These are phyloP conservation scores for Rattus rattus DNA, from an alignment of 2,113 vertebrate species.

Conservation along the genomic window DNA sequence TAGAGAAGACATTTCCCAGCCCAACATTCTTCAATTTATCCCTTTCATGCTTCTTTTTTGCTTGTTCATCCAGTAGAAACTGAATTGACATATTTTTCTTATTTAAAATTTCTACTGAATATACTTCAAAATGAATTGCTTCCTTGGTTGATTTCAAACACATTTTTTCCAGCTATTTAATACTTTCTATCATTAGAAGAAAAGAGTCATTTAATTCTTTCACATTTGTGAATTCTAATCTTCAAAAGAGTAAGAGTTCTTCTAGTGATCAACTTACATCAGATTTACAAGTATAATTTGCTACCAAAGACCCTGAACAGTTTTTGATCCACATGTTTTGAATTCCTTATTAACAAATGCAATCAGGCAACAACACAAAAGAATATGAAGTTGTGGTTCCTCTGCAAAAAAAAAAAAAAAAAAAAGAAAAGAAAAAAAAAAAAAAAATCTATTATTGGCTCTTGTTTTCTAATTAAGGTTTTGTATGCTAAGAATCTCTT, in stretches of 20 bases:
- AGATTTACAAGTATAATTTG: conserved; percentile 83
- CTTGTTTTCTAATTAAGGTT: too few relatives aligned
- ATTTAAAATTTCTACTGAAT: conserved; percentile 77
- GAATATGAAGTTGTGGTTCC: conserved; percentile 55
- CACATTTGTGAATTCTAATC: conserved; percentile 74
- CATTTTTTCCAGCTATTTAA: conserved; percentile 68
- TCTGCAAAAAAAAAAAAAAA: conserved; percentile 75
- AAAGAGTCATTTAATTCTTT: conserved; percentile 75
- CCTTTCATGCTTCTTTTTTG: conserved; percentile 23
- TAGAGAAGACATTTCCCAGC: conserved; percentile 28
- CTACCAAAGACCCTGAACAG: conserved; percentile 69
- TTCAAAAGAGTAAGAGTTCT: conserved; percentile 77
- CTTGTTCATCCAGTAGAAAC: conserved; percentile 48
- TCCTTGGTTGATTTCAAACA: conserved; percentile 76
- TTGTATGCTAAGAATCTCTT: conserved; percentile 77
- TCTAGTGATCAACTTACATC: conserved; percentile 75
- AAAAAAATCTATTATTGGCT: too few relatives aligned
- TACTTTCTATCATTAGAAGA: conserved; percentile 67
- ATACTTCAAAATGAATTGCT: conserved; percentile 78
- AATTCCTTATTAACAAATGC: conserved; percentile 77
- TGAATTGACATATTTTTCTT: conserved; percentile 63
- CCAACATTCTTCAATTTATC: not conserved
- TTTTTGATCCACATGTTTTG: conserved; percentile 69
- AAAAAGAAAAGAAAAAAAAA: too few relatives aligned
- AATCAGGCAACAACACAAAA: conserved; percentile 77